Evolutionary conservation across 2,113 vertebrate genomes (phyloP).

Genomic region (Notarius lentiginosus): DNA sequence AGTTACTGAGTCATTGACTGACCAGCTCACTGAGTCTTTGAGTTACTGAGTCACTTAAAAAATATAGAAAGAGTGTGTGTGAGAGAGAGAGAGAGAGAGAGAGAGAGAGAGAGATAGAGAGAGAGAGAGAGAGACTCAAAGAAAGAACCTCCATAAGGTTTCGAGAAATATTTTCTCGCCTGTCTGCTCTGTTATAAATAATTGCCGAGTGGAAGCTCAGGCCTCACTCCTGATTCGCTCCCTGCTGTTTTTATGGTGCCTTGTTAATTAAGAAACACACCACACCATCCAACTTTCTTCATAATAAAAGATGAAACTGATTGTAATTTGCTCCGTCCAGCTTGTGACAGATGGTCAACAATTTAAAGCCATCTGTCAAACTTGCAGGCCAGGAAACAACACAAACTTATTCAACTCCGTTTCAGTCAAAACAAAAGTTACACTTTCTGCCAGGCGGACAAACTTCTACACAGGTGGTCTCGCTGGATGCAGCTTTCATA

Average conservation of each 20-base stretch:
- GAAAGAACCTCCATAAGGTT: not conserved
- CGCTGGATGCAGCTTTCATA: not conserved
- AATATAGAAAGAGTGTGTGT: no score
- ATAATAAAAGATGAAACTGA: not conserved
- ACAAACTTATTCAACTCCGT: not conserved
- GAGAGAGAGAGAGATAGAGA: not conserved
- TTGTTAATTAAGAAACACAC: not conserved
- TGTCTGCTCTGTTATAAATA: not conserved
- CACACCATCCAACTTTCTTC: not conserved
- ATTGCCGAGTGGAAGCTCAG: not conserved
- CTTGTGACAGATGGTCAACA: constrained; percentile 21
- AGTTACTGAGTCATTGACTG: not conserved
- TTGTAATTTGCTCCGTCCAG: constrained; percentile 2
- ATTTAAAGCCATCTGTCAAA: constrained; percentile 8
- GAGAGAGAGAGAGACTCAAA: not conserved
- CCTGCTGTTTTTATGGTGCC: not conserved
- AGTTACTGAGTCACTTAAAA: not conserved
- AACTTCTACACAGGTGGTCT: not conserved
- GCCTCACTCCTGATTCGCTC: not conserved
- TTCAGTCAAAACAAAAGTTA: not conserved
- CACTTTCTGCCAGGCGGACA: not conserved
- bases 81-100: not conserved
- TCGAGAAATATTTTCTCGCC: not conserved
- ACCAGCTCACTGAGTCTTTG: not conserved
- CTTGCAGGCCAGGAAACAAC: constrained; percentile 8